Evolutionary conservation across 2,797 vertebrate species (phyloP), one percentile per base, ranked within the genome.

Genomic region (Acrossocheilus wenchowensis): DNA sequence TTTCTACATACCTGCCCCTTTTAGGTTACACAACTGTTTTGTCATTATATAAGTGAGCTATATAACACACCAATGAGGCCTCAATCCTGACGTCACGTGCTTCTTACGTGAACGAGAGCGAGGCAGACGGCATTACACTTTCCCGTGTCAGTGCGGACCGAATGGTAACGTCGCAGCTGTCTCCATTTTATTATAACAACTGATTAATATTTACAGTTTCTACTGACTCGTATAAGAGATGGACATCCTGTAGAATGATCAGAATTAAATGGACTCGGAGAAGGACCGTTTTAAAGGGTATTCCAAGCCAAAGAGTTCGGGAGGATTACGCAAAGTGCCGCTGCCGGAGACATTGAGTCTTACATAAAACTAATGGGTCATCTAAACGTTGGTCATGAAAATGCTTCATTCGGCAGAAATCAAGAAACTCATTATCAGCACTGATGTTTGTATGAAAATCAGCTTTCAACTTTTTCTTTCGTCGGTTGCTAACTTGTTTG

Each of bases 31-130:
- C 95, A 96, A 96, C 90, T 89, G 64, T 64, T 87, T 69, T 72
- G 54, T 87, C 88, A 87, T 96, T 96, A 96, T 95, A 94, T 96
- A 96, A 96, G 93, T 91, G 92, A 92, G 93, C 92, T 92, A 93
- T 86, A 93, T 91, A 91, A 34, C 14, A 2, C 71, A 39, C 96
- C 95, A 96, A 96, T 95, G 1, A 78, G 81, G 82, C 57, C 0
- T 0, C 52, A 41, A 1, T 14, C 45, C 41, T 19, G 0, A 71
- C 7, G 71, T 95, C 95, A 91, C 90, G 88, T 91, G 89, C 5
- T 15, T 34, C 79, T 77, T 82, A 57, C 75, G 57, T 80, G 30
- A 85, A 21, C 45, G 34, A 66, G 11, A 48, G 23, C 79, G 77
- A 85, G 86, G 82, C 82, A 83, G 86, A 78, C 41, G 2, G 2